These are phyloP conservation scores for Anthoscopus minutus DNA, from an alignment of 2,113 vertebrate genomes.

Conservation along the genomic window DNA sequence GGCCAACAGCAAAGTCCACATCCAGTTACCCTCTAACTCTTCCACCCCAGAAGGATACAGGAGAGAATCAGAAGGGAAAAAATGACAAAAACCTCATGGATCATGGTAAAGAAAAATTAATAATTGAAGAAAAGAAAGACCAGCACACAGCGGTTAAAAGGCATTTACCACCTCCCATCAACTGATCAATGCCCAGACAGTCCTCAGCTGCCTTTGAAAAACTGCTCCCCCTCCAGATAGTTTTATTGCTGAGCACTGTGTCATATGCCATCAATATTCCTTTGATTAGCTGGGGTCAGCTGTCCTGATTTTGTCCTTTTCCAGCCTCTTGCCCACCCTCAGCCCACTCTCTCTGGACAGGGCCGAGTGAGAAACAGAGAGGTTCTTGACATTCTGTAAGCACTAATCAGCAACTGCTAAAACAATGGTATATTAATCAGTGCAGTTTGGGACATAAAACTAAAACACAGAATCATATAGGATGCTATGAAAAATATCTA, in stretches of 20 bases:
- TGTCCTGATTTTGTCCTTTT: background rate
- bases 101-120: background rate
- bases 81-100: background rate
- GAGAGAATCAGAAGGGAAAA: background rate
- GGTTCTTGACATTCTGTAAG: background rate
- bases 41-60: background rate
- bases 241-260: background rate
- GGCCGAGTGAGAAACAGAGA: background rate
- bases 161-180: background rate
- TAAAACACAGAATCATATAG: background rate
- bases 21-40: background rate
- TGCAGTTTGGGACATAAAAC: background rate
- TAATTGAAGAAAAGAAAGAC: background rate
- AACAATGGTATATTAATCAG: background rate
- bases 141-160: background rate
- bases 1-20: background rate
- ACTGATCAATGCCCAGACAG: background rate
- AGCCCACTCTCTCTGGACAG: background rate
- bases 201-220: background rate
- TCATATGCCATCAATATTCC: background rate
- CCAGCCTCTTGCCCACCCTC: background rate
- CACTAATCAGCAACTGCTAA: background rate
- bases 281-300: background rate
- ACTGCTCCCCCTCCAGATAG: fast-evolving
- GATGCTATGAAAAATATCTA: background rate